Conservation (phyloP, 2,797 vertebrate species). For the Melanotaenia pygmaea region DNA sequence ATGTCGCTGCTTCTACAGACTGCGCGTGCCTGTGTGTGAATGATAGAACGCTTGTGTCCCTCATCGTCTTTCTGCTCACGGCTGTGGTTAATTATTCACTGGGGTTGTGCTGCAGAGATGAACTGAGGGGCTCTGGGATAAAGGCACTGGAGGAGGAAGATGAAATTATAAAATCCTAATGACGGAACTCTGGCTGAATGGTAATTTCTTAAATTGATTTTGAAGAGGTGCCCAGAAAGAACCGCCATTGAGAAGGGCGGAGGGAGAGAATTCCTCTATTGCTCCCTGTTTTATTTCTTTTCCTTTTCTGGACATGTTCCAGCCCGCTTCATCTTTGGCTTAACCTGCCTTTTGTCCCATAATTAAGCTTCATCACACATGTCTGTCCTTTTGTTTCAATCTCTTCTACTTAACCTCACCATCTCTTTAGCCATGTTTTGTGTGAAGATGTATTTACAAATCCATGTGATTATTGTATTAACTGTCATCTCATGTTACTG, state of each 20-base stretch:
- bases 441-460: constrained; percentile 15
- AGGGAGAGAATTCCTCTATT: constrained; percentile 44
- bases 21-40: constrained; percentile 60
- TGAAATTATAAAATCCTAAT: constrained; percentile 86
- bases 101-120: constrained; percentile 78
- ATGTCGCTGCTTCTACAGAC: constrained; percentile 20
- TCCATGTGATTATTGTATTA: constrained; percentile 26
- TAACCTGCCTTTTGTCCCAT: constrained; percentile 51
- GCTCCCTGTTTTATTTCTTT: constrained; percentile 18
- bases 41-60: constrained; percentile 62
- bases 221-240: constrained; percentile 80
- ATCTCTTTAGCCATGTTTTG: constrained; percentile 4
- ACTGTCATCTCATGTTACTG: constrained; percentile 20
- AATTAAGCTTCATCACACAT: constrained; percentile 46
- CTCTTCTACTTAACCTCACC: constrained; percentile 54
- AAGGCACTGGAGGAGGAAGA: constrained; percentile 81
- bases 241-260: constrained; percentile 47
- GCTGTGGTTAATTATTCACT: constrained; percentile 80
- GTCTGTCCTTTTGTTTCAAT: constrained; percentile 62
- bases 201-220: constrained; percentile 84
- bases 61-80: constrained; percentile 80
- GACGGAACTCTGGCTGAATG: constrained; percentile 80
- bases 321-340: constrained; percentile 54
- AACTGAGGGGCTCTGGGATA: constrained; percentile 78
- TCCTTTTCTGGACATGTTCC: constrained; percentile 43